A percentile compares a stretch with the other conserved stretches of the same genome.
Conservation (phyloP, 2,797 vertebrate genomes). For the Hoplostethus atlanticus region DNA sequence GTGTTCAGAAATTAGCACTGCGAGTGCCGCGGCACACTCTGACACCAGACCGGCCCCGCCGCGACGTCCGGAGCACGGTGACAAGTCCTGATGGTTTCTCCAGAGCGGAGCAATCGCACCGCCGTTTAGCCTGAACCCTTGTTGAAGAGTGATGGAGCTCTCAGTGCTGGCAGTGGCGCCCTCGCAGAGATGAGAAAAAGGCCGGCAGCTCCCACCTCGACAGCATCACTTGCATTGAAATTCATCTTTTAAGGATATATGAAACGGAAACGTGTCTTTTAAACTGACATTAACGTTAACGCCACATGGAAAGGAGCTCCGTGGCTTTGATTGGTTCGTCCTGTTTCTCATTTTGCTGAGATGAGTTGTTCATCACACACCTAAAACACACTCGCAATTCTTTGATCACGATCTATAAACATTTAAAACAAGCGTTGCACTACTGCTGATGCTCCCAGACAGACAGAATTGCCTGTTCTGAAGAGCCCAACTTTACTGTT, state of each 20-base stretch:
- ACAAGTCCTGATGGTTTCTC: constrained; percentile 54
- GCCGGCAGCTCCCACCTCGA: not conserved
- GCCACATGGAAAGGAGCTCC: no score
- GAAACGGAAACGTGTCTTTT: no score
- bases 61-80: constrained; percentile 49
- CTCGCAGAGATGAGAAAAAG: not conserved
- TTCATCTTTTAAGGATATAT: not conserved
- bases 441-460: no score
- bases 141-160: constrained; percentile 44
- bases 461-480: no score
- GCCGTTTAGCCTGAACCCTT: constrained; percentile 26
- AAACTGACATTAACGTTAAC: no score
- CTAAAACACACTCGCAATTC: no score
- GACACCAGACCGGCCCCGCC: constrained; percentile 33
- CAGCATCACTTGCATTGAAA: constrained; percentile 18
- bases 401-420: no score
- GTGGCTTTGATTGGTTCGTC: no score
- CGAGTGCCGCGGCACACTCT: constrained; percentile 40
- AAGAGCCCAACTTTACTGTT: no score
- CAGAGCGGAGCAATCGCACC: constrained; percentile 35
- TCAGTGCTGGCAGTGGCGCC: not conserved
- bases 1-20: constrained; percentile 61
- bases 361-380: no score
- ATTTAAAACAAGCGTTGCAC: no score
- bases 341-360: no score